These are phyloP conservation scores for Notothenia coriiceps DNA, from an alignment of 2,113 vertebrate species.

Conservation along the genomic window DNA sequence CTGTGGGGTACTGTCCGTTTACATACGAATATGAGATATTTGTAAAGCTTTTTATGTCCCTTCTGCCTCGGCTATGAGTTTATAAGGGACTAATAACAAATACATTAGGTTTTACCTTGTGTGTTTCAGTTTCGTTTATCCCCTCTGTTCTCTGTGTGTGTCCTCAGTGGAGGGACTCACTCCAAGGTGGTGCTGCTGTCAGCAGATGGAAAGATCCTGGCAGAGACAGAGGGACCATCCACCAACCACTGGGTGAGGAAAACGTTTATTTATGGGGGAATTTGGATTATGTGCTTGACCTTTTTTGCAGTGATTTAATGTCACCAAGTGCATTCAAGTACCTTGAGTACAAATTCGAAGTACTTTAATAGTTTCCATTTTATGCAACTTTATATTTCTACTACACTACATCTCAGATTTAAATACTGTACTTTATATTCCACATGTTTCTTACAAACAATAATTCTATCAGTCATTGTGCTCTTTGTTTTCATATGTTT, in stretches of 20 bases:
- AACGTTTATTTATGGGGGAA: background rate
- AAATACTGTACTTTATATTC: too few species aligned
- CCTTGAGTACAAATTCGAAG: too few species aligned
- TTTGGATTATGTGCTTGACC: background rate
- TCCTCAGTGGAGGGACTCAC: slow-evolving; percentile 87
- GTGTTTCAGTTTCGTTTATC: background rate
- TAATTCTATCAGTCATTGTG: too few species aligned
- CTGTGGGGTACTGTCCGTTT: background rate
- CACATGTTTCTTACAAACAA: too few species aligned
- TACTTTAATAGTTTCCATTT: too few species aligned
- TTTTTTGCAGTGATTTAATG: background rate
- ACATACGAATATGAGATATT: background rate
- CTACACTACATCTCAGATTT: too few species aligned
- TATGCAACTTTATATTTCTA: too few species aligned
- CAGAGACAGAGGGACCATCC: slow-evolving; percentile 87
- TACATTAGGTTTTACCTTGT: too few species aligned
- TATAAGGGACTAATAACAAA: too few species aligned
- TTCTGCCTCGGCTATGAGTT: background rate
- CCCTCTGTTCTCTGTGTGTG: background rate
- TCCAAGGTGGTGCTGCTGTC: slow-evolving; percentile 90
- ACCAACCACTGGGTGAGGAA: slow-evolving; percentile 88
- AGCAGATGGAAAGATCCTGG: slow-evolving; percentile 87
- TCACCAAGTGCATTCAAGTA: too few species aligned
- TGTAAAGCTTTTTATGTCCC: background rate
- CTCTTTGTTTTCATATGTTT: slow-evolving; percentile 19